phyloP scores from a whole-genome alignment of 2,797 vertebrate species.

The Alexandromys oeconomus region DNA sequence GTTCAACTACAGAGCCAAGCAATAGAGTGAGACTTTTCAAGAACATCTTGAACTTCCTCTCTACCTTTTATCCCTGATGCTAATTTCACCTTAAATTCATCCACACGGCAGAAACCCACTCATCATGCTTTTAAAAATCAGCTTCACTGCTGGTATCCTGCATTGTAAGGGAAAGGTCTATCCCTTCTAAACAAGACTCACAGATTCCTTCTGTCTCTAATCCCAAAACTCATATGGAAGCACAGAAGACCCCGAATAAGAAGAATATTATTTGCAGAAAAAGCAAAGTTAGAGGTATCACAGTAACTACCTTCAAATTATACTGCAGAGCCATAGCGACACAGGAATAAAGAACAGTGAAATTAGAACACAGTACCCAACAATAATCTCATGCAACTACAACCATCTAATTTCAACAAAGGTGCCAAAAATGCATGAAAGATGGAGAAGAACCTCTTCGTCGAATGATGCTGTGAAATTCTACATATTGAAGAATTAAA shows the following conservation, averaged over 20 bases:
- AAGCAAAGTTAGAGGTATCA: background rate
- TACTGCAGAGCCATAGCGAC: background rate
- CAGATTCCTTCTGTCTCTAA: background rate
- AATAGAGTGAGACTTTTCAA: background rate
- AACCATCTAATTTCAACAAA: background rate
- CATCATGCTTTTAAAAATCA: background rate
- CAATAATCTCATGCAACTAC: background rate
- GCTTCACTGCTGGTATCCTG: background rate
- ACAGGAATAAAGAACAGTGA: background rate
- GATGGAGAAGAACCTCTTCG: background rate
- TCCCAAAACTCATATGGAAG: background rate
- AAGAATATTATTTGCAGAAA: background rate
- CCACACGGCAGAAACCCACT: background rate
- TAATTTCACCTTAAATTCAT: background rate
- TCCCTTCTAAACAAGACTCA: background rate
- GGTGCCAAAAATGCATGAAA: background rate
- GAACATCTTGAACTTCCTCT: background rate
- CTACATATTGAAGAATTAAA: background rate
- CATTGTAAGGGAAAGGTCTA: background rate
- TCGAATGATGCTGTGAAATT: background rate
- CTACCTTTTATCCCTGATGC: background rate
- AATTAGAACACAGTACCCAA: background rate
- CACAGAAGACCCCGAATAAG: background rate
- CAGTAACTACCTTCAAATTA: background rate
- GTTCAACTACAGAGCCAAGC: background rate